Conservation (phyloP, 1,140 invertebrate species). For the Phymorhynchus buccinoides region DNA sequence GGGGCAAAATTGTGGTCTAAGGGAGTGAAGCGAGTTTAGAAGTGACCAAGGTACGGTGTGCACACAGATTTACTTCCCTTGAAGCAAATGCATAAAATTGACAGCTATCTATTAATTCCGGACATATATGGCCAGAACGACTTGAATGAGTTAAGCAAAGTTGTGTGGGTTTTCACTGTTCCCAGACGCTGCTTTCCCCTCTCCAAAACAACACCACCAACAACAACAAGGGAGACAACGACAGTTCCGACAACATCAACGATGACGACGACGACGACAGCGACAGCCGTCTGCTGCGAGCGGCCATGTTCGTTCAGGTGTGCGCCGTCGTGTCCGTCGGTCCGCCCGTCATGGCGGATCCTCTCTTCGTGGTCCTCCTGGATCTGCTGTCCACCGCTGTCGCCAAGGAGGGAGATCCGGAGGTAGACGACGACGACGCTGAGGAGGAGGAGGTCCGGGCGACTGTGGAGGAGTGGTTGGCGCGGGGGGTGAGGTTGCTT, state of each 20-base stretch:
- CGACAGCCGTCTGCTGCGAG: background rate
- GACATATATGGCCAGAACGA: too few relatives aligned
- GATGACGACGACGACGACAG: background rate
- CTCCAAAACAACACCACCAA: background rate
- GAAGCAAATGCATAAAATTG: too few relatives aligned
- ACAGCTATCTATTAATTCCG: too few relatives aligned
- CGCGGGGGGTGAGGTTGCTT: background rate
- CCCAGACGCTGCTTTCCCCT: background rate
- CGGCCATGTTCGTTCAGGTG: background rate
- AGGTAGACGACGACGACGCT: too few relatives aligned
- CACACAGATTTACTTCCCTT: too few relatives aligned
- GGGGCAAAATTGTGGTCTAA: too few relatives aligned
- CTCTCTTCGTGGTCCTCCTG: conserved; percentile 19
- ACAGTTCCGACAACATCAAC: background rate
- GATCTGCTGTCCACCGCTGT: background rate
- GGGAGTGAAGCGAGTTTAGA: too few relatives aligned
- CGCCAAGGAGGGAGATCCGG: background rate
- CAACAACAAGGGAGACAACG: background rate
- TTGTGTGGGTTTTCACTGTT: too few relatives aligned
- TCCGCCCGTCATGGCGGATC: background rate
- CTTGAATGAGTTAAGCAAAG: too few relatives aligned
- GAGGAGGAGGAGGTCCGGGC: too few relatives aligned
- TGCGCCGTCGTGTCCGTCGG: conserved; percentile 6
- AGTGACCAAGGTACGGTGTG: too few relatives aligned
- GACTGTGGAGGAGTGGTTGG: background rate